Evolutionary conservation across 2,888 invertebrate genomes (phyloP), one percentile per base, ranked within the genome.

Genomic region (Omphaloscelis lunosa): DNA sequence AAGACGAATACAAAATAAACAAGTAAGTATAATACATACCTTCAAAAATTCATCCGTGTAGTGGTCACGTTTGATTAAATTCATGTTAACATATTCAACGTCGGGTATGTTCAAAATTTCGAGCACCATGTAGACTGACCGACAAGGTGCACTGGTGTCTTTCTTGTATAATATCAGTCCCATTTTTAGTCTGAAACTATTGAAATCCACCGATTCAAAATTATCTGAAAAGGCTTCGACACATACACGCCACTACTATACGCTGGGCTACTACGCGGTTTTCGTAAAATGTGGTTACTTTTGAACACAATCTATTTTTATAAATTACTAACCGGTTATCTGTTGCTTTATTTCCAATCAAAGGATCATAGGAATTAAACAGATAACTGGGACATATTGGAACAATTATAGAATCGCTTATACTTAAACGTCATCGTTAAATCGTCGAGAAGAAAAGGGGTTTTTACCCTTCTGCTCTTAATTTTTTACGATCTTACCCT

Each of bases 31-130:
- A 3, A 34, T 39, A 63, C 7, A 29, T 59, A 95, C 95, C 93
- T 93, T 93, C 41, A 94, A 75, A 82, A 90, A 94, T 69, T 93
- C 93, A 15, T 93, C 92, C 51, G 88, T 89, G 23, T 91, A 84
- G 66, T 94, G 93, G 58, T 95, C 94, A 62, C 91, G 92, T 48
- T 84, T 85, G 15, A 85, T 67, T 51, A 90, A 80, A 75, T 90
- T 86, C 34, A 91, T 81, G 53, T 84, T 80, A 2, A 88, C 63
- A 9, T 82, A 82, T 41, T 86, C 72, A 12, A 89, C 85, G 59
- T 90, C 72, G 1, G 75, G 58, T 29, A 90, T 84, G 0, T 85
- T 82, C n/a, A 90, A 77, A 11, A 87, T 86, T 70, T 86, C 86
- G 0, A 89, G 70, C 4, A 85, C 84, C 90, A 91, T 91, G 48